These are phyloP conservation scores for Pheosia tremula DNA, from an alignment of 2,888 invertebrate species.

Conservation along the genomic window DNA sequence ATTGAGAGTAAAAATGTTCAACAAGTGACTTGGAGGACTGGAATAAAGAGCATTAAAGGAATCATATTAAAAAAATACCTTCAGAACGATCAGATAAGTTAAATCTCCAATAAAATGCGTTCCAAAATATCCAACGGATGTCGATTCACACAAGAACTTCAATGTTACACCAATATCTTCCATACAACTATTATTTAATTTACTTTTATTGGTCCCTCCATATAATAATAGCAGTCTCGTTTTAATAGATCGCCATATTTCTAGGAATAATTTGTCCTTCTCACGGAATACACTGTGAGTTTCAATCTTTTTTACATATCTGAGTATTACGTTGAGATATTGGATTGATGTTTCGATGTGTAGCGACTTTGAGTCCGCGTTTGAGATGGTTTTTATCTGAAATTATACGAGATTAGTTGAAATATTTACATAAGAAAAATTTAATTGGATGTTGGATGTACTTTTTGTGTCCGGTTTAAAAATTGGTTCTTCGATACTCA, in stretches of 20 bases:
- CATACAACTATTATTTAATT: constrained; percentile 37
- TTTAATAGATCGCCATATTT: constrained; percentile 66
- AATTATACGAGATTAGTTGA: background rate
- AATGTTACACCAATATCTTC: constrained; percentile 62
- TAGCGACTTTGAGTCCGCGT: constrained; percentile 53
- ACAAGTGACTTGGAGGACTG: too few relatives aligned
- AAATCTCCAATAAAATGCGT: constrained; percentile 60
- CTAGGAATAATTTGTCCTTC: constrained; percentile 60
- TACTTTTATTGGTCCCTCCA: constrained; percentile 37
- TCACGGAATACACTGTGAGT: constrained; percentile 60
- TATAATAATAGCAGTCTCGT: constrained; percentile 48
- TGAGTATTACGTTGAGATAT: constrained; percentile 58
- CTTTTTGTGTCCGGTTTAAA: too few relatives aligned
- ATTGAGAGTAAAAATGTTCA: too few relatives aligned
- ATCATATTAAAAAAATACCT: constrained; percentile 48
- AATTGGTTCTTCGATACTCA: too few relatives aligned
- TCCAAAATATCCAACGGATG: constrained; percentile 62
- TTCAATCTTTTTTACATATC: constrained; percentile 72
- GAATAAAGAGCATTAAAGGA: background rate
- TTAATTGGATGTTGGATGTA: too few relatives aligned
- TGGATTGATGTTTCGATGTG: constrained; percentile 67
- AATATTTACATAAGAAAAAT: too few relatives aligned
- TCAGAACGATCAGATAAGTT: constrained; percentile 52
- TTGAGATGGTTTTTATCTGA: constrained; percentile 65
- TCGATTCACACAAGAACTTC: constrained; percentile 67